Percentiles rank a stretch among this genome's conserved stretches.
Conservation (phyloP, 2,113 vertebrate species). For the Carlito syrichta region DNA sequence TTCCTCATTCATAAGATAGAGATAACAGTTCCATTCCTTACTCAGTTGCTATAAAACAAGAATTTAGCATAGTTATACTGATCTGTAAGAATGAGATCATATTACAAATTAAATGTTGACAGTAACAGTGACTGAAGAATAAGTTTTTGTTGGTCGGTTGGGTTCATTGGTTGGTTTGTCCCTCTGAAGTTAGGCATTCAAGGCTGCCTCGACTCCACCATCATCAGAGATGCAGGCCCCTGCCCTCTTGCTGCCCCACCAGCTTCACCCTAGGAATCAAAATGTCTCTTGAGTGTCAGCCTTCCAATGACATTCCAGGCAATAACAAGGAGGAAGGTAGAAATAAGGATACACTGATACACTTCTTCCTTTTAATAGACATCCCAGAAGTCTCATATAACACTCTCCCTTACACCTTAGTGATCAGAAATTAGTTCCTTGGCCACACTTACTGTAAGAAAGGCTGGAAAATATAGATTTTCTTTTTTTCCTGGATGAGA, state of each 20-base stretch:
- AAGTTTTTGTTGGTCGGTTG: neutral
- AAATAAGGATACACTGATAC: neutral
- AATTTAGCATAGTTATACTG: neutral
- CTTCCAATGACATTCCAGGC: neutral
- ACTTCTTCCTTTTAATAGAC: neutral
- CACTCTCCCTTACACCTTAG: neutral
- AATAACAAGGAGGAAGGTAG: neutral
- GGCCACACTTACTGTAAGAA: neutral
- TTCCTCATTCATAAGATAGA: neutral
- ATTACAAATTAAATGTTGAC: neutral
- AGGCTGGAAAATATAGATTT: neutral
- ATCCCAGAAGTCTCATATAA: neutral
- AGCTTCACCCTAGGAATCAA: neutral
- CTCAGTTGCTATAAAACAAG: neutral
- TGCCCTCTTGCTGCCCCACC: neutral
- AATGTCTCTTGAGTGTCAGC: neutral
- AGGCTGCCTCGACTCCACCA: neutral
- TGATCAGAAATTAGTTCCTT: neutral
- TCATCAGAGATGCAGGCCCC: neutral
- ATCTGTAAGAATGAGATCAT: neutral
- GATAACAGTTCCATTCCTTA: neutral
- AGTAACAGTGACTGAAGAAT: neutral
- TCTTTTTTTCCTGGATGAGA: rapidly evolving
- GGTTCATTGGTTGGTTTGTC: neutral
- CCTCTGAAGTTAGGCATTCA: neutral